Evolutionary conservation across 2,797 vertebrate genomes (phyloP), one percentile per base, ranked within the genome.

Genomic region (Halcyon badia): DNA sequence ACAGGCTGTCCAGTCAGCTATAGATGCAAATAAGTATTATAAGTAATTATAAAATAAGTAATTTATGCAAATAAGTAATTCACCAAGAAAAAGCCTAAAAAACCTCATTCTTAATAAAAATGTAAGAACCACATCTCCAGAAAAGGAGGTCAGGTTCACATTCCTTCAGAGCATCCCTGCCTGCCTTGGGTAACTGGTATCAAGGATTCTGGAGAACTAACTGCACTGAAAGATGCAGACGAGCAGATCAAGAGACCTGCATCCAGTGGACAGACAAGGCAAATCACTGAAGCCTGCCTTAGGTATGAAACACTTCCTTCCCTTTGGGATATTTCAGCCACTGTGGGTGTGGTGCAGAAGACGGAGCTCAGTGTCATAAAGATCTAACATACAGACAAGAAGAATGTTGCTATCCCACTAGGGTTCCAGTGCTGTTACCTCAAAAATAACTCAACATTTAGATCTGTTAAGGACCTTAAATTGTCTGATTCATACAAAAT

Each of bases 1-100:
- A 99, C 99, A 2, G 99, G 99, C 89, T 99, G 99, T 41, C 99
- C 99, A 8, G 99, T 99, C 79, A 99, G 98, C 99, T 99, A 98
- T 56, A 61, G 93, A 78, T 14, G 51, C 35, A 97, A 73, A 48
- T 11, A 30, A 76, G 54, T 30, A 60, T 48, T 83, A 17, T 42
- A 42, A 42, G 41, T 42, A 42, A 42, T 42, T 42, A 17, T 18
- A 42, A 42, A 42, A 18, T 42, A 42, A 42, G 16, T 42, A 42
- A 42, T 42, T 42, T 17, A 78, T 14, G 51, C 35, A 97, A 73
- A 46, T 8, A 30, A 76, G 58, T 30, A 56, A 57, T 16, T 92
- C 0, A 10, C 28, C 69, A 57, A 70, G 26, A 54, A 75, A 91
- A 81, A 64, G 26, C 5, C 65, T 60, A 26, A 79, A 83, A 83